Conservation (phyloP, 1,140 invertebrate species). For the Formica selysi region DNA sequence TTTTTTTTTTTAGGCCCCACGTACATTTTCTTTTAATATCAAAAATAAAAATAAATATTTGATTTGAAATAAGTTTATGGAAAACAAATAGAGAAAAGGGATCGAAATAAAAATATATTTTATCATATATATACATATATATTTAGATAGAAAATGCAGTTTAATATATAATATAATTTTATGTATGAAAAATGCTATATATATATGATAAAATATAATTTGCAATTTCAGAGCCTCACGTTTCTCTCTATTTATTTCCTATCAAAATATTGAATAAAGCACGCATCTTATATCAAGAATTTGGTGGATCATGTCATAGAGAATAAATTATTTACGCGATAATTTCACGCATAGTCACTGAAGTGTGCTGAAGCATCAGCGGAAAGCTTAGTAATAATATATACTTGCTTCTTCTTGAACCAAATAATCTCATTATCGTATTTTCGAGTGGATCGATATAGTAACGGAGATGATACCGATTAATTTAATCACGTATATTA, state of each 20-base stretch:
- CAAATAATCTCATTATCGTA: neutral
- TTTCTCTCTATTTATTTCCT: constrained; percentile 1
- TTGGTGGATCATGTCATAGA: neutral
- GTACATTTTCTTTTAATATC: too few relatives aligned
- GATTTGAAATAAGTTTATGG: too few relatives aligned
- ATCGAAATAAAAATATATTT: too few relatives aligned
- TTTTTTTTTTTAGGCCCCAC: too few relatives aligned
- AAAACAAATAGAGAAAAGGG: too few relatives aligned
- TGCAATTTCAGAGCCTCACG: neutral
- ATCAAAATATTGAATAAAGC: neutral
- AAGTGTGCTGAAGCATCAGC: neutral
- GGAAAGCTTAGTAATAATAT: neutral
- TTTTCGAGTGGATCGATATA: neutral
- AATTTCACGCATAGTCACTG: neutral
- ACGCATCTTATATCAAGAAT: neutral
- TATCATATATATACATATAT: too few relatives aligned
- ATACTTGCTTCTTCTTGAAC: constrained; percentile 1
- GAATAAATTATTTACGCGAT: too few relatives aligned
- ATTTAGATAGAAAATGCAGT: neutral
- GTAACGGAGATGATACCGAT: neutral
- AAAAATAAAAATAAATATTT: too few relatives aligned
- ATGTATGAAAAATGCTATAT: neutral
- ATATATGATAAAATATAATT: neutral
- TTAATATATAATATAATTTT: neutral
- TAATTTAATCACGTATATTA: neutral